Evolutionary conservation across 2,113 vertebrate species (phyloP).

Genomic region (Notiomystis cincta): DNA sequence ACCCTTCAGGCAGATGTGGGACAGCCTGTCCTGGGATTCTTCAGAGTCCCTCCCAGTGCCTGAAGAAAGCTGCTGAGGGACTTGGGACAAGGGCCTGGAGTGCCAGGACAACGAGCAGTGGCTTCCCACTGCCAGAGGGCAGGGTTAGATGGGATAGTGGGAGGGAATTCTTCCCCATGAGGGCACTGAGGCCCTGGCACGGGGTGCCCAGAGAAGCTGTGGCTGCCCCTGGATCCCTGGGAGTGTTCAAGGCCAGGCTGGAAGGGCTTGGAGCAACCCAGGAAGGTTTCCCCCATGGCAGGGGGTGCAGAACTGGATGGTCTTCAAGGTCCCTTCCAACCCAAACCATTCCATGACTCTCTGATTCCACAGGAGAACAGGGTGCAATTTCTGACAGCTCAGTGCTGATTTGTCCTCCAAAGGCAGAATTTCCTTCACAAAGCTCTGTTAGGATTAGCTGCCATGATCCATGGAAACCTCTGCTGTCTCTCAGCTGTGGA

Average conservation of each 20-base stretch:
- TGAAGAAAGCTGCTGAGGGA: neutral
- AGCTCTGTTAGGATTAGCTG: neutral
- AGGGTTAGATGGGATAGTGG: accelerated
- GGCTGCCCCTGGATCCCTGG: neutral
- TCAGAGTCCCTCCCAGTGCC: neutral
- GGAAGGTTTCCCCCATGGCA: neutral
- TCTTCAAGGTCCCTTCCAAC: neutral
- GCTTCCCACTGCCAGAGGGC: neutral
- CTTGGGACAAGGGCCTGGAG: neutral
- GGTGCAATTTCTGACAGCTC: neutral
- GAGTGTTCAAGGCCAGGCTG: neutral
- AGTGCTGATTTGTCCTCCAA: neutral
- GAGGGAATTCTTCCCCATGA: accelerated
- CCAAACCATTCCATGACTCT: neutral
- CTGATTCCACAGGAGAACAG: neutral
- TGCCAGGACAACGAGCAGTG: neutral
- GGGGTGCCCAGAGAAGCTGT: neutral
- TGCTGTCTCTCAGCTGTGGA: neutral
- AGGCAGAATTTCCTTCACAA: neutral
- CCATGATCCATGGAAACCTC: neutral
- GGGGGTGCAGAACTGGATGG: neutral
- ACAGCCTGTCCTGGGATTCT: neutral
- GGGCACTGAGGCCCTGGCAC: accelerated
- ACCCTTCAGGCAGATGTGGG: neutral
- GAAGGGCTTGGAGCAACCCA: neutral